phyloP scores from a whole-genome alignment of 2,797 vertebrate genomes.

The Gymnocypris eckloni region DNA sequence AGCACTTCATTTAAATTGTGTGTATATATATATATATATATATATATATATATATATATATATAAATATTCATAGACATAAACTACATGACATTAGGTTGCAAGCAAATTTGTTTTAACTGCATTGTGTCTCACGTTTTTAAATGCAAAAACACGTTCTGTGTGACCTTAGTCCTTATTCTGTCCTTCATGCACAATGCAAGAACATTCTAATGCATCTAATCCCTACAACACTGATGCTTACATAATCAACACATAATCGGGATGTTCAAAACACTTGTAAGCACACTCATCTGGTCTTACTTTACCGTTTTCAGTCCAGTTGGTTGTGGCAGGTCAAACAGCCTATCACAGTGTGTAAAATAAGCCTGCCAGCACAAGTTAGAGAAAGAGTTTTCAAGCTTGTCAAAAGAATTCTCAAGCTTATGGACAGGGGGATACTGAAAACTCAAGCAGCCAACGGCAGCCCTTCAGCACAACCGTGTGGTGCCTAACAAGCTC shows the following conservation, averaged over 20 bases:
- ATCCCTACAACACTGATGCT: background rate
- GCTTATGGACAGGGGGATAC: slow-evolving; percentile 41
- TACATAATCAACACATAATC: slow-evolving; percentile 52
- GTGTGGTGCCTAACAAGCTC: slow-evolving; percentile 46
- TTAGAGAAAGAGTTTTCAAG: slow-evolving; percentile 53
- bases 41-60: too few relatives aligned
- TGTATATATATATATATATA: too few relatives aligned
- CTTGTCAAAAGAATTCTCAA: slow-evolving; percentile 54
- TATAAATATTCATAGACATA: too few relatives aligned
- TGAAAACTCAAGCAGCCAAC: slow-evolving; percentile 13
- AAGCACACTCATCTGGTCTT: slow-evolving; percentile 40
- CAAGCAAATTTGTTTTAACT: background rate
- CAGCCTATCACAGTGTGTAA: slow-evolving; percentile 26
- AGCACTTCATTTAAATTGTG: too few relatives aligned
- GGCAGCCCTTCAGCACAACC: slow-evolving; percentile 40
- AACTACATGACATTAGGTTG: too few relatives aligned
- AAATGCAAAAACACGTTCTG: background rate
- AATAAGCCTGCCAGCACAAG: slow-evolving; percentile 50
- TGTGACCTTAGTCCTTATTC: background rate
- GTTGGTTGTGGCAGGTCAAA: slow-evolving; percentile 26
- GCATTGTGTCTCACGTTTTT: background rate
- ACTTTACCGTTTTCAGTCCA: slow-evolving; percentile 18
- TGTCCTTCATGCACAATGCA: background rate
- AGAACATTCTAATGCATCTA: background rate
- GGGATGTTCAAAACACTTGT: slow-evolving; percentile 13